A percentile compares a stretch with the other conserved stretches of the same genome.
Conservation (phyloP, 2,888 invertebrate genomes). For the Eupithecia centaureata region DNA sequence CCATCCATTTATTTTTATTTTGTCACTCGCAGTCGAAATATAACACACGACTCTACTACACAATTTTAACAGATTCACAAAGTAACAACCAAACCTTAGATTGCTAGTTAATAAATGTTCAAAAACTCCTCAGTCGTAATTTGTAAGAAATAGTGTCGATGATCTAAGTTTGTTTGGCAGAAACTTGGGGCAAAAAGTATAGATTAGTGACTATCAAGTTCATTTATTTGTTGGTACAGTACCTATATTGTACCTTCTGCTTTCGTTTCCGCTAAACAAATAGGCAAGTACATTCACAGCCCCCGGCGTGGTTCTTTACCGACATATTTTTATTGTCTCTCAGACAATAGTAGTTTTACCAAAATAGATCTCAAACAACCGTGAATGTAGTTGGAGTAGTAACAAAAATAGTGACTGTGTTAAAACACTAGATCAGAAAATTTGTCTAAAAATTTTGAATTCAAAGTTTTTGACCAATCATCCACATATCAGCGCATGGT, state of each 20-base stretch:
- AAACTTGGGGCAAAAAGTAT: neutral
- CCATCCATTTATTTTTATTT: neutral
- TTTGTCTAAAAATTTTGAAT: neutral
- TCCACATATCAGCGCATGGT: neutral
- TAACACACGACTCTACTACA: neutral
- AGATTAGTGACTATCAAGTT: neutral
- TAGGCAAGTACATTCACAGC: neutral
- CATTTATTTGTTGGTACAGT: neutral
- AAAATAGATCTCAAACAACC: slow-evolving; percentile 22
- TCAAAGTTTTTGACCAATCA: neutral
- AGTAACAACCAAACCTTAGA: slow-evolving; percentile 66
- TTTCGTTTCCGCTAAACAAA: neutral
- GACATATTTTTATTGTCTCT: neutral
- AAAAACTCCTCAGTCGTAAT: slow-evolving; percentile 79
- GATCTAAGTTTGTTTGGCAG: neutral
- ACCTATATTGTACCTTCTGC: neutral
- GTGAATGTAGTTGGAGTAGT: slow-evolving; percentile 8
- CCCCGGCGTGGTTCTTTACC: neutral
- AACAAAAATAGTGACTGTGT: slow-evolving; percentile 9
- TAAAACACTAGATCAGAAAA: neutral
- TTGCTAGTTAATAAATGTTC: slow-evolving; percentile 72
- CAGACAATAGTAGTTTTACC: slow-evolving; percentile 24
- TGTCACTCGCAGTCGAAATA: too few relatives aligned
- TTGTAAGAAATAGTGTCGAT: slow-evolving; percentile 65
- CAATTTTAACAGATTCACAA: slow-evolving; percentile 66